Base-by-base conservation (phyloP, 2,113 vertebrate species). In the Cairina moschata region DNA sequence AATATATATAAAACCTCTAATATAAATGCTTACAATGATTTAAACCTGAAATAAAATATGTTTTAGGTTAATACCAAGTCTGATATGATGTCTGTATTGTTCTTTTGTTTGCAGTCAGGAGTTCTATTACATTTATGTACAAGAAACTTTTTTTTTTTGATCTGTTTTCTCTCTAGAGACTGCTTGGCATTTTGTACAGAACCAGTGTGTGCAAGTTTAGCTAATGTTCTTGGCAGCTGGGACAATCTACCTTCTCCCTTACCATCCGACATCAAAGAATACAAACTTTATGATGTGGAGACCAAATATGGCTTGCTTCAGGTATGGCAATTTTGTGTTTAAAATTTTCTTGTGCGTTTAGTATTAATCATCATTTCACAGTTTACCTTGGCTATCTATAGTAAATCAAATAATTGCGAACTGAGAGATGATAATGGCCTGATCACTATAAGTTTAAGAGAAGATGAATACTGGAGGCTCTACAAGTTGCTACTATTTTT, bases 161-260 rank as follows among this genome's bases (percentile, higher is more conserved):
- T 79, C 28, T 89, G 17, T 97, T 93, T 96, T 68, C 80, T 93
- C 72, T 95, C 54, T 91, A 99, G 99, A 88, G 99, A 99, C 97
- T 99, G 99, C 95, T 97, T 99, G 97, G 99, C 99, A 12, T 99
- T 99, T 98, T 99, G 99, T 94, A 99, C 99, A 62, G 99, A 99
- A 97, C 99, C 99, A 28, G 98, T 99, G 79, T 99, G 98, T 97
- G 99, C 99, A 82, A 99, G 99, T 97, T 98, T 99, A 97, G 98
- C 99, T 93, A 99, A 99, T 14, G 98, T 99, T 89, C 98, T 99
- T 91, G 99, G 99, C 90, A 99, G 98, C 90, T 99, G 99, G 98
- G 99, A 99, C 94, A 99, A 99, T 93, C 97, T 99, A 60, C 99
- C 99, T 81, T 98, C 98, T 90, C 98, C 99, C 50, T 91, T 99